phyloP scores from a whole-genome alignment of 2,888 invertebrate species.

The Phengaris alcon region DNA sequence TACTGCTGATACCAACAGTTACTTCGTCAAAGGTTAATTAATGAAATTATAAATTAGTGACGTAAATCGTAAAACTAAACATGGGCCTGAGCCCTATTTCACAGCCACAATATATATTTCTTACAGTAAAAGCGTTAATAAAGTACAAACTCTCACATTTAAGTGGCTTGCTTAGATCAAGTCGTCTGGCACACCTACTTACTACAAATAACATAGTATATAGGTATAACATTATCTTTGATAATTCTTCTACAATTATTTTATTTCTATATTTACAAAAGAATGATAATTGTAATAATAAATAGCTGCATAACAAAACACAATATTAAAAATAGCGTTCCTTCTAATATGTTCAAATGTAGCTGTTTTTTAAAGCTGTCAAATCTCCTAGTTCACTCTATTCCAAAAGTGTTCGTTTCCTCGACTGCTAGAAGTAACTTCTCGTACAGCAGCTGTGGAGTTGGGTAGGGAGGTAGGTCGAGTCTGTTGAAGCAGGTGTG shows the following conservation, averaged over 20 bases:
- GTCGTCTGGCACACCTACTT: conserved; percentile 57
- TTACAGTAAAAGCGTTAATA: conserved; percentile 68
- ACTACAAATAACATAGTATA: conserved; percentile 45
- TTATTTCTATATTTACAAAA: conserved; percentile 61
- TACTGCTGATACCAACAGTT: conserved; percentile 16
- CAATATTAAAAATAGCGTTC: neutral
- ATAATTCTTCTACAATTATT: conserved; percentile 52
- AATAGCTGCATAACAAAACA: conserved; percentile 23
- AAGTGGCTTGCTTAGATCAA: conserved; percentile 56
- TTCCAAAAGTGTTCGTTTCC: conserved; percentile 97
- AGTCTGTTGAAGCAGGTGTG: conserved; percentile 99
- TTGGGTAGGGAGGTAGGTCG: conserved; percentile 97
- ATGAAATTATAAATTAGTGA: conserved; percentile 68
- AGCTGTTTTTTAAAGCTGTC: conserved; percentile 11
- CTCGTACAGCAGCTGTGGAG: conserved; percentile 93
- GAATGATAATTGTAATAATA: conserved; percentile 40
- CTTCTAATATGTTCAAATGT: conserved; percentile 2
- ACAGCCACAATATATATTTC: conserved; percentile 76
- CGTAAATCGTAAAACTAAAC: conserved; percentile 68
- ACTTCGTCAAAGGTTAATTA: conserved; percentile 35
- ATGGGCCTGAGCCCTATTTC: conserved; percentile 65
- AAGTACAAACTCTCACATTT: conserved; percentile 61
- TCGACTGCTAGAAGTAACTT: conserved; percentile 95
- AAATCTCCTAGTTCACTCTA: conserved; percentile 82
- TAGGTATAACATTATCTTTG: conserved; percentile 54